Percentiles rank a stretch among this genome's conserved stretches.
Conservation (phyloP, 2,888 invertebrate genomes). For the Buathra laborator region DNA sequence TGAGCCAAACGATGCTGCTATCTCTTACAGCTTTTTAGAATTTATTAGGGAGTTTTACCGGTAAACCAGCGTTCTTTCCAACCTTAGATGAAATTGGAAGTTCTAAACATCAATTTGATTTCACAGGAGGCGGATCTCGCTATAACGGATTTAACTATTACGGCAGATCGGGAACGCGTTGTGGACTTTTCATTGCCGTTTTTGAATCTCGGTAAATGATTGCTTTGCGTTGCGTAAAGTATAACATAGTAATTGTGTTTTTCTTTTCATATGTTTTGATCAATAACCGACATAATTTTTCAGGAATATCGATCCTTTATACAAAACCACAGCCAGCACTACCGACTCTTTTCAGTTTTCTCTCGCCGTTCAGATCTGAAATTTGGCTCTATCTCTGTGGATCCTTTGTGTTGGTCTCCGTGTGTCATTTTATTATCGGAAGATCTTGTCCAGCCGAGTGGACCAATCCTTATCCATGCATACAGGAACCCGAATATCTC, state of each 20-base stretch:
- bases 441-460: constrained; percentile 95
- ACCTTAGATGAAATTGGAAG: constrained; percentile 20
- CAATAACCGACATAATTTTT: constrained; percentile 44
- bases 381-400: constrained; percentile 95
- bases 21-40: constrained; percentile 23
- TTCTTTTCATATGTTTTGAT: not conserved
- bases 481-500: constrained; percentile 93
- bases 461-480: constrained; percentile 95
- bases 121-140: constrained; percentile 94
- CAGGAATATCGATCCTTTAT: constrained; percentile 95
- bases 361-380: constrained; percentile 94
- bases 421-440: constrained; percentile 92
- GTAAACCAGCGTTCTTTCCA: constrained; percentile 34
- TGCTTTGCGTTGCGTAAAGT: not conserved
- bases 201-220: constrained; percentile 91
- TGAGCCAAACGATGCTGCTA: constrained; percentile 48
- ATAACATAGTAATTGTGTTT: not conserved
- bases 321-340: constrained; percentile 94
- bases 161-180: constrained; percentile 94
- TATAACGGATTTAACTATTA: constrained; percentile 96
- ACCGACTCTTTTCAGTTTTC: constrained; percentile 96
- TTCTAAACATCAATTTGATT: constrained; percentile 9
- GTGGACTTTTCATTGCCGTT: constrained; percentile 98
- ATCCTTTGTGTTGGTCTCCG: constrained; percentile 93
- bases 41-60: constrained; percentile 6